Evolutionary conservation across 2,113 vertebrate species (phyloP).

Genomic region (Neomonachus schauinslandi): DNA sequence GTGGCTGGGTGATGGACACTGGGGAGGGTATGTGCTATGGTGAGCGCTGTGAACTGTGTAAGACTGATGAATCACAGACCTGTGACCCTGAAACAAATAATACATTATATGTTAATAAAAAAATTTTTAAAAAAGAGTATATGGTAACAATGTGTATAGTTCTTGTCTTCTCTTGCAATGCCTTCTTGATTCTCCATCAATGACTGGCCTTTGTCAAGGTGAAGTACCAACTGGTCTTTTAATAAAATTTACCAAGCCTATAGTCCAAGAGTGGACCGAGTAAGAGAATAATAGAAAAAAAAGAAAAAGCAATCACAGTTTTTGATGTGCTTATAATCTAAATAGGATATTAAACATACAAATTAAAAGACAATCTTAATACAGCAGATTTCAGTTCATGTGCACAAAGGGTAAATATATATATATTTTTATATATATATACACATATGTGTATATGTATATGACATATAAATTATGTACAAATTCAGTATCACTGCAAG

Average conservation of each 20-base stretch:
- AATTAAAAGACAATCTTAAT: conserved; percentile 39
- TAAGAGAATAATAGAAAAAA: not conserved
- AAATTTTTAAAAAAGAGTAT: not conserved
- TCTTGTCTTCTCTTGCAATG: not conserved
- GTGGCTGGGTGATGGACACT: no score
- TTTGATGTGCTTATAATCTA: not conserved
- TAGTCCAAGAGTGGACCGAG: not conserved
- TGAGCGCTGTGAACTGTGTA: no score
- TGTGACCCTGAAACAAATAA: no score
- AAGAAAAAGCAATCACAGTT: not conserved
- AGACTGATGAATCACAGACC: no score
- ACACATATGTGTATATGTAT: not conserved
- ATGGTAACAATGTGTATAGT: not conserved
- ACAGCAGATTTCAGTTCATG: not conserved
- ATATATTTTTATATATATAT: not conserved
- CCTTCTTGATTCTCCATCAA: conserved; percentile 23
- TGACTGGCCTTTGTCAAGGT: not conserved
- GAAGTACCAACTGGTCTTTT: not conserved
- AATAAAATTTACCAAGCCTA: not conserved
- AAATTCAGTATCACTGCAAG: not conserved
- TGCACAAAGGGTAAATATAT: not conserved
- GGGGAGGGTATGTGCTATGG: no score
- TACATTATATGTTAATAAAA: no score
- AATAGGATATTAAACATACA: not conserved
- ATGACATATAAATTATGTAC: not conserved